Evolutionary conservation across 2,113 vertebrate genomes (phyloP), one percentile per base, ranked within the genome.

Genomic region (Orthonyx spaldingii): DNA sequence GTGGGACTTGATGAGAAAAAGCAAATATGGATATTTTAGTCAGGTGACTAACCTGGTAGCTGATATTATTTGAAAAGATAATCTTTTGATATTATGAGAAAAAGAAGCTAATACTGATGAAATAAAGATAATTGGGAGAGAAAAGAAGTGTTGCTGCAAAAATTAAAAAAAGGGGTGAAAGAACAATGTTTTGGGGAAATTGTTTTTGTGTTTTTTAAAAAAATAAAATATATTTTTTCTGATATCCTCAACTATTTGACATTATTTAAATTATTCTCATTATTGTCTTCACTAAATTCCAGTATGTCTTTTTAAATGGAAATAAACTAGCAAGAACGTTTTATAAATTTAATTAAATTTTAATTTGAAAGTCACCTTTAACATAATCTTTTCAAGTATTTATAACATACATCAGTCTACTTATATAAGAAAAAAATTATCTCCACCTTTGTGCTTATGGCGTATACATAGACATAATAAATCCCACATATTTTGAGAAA

Each of bases 391-490:
- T 90, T 52, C 30, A 68, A 42, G 27, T 55, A 44, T 75, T 63
- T 35, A 39, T 50, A 75, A 26, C 5, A 79, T 46, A 32, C 2
- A 71, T 35, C 20, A 27, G 2, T 39, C 11, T 70, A 33, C 37
- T 75, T 72, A 61, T 41, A 33, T 21, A 82, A 66, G 33, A 50
- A 90, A 90, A 79, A 76, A 46, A 65, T 75, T 75, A 41, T 79
- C 35, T 82, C 30, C 65, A 76, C 53, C 49, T 90, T 84, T 94
- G 30, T n/a, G 75, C 22, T 79, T 79, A 33, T 11, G 15, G 10
- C 22, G 8, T 24, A 68, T 27, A 60, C n/a, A 64, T 16, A 94
- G 33, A 85, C 39, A 82, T 68, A 92, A 96, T 79, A 96, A 90
- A 90, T 64, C 3, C 27, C 24, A 64, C 6, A 12, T 79, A 96